Evolutionary conservation across 1,140 invertebrate species (phyloP), one percentile per base, ranked within the genome.

Genomic region (Aphelenchoides besseyi): DNA sequence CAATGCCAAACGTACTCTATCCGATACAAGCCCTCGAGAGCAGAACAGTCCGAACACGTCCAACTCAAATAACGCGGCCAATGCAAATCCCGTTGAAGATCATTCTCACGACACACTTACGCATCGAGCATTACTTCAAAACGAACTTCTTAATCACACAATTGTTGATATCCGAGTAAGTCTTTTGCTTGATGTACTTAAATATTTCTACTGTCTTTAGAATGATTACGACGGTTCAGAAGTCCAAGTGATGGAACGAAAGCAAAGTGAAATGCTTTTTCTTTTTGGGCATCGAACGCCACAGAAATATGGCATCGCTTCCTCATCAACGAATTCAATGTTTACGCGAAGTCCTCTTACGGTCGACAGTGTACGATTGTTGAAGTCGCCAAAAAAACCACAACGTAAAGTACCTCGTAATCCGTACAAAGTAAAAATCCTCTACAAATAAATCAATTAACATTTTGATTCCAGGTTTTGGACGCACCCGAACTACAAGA

Each of bases 401-500:
- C 81, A 78, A 48, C 53, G 82, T 18, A 83, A 83, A 73, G 81
- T 83, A 12, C 82, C 82, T 5, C 84, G 83, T 66, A 83, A 83
- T 67, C 82, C 82, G 12, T 83, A 84, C 48, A 83, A 84, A 63
- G 79, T 82, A 48, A 57, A 48, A 72, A 36, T 32, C n/a, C 9
- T 63, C 12, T 29, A 54, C n/a, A 16, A 8, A 18, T 76, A 18
- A 28, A 16, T 74, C 73, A 68, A 16, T 73, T 8, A 9, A 3
- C 9, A 5, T 73, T 52, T 2, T 74, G 1, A 29, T 70, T 97
- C 85, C 97, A 98, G 88, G 91, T 97, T 0, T 87, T 98, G 8
- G 97, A 99, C 86, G 97, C 97, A 0, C 97, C 97, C 0, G 96
- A 98, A 86, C 86, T 99, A 29, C 95, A 98, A 86, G 96, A 99